Conservation (phyloP, 2,888 invertebrate species). For the Agonopterix arenella region DNA sequence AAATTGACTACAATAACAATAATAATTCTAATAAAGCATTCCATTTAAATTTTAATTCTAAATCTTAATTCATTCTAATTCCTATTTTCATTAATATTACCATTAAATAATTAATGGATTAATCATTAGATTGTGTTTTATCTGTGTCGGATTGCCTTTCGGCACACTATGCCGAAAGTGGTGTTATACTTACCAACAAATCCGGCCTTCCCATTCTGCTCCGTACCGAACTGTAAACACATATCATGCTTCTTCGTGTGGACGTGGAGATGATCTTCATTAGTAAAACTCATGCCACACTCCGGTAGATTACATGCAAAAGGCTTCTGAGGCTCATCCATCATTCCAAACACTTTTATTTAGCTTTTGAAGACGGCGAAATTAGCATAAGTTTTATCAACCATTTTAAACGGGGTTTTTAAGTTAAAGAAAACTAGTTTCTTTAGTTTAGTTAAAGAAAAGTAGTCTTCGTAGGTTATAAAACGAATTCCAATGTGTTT, state of each 20-base stretch:
- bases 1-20: too few species aligned
- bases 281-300: constrained; percentile 87
- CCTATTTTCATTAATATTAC: too few species aligned
- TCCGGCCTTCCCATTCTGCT: constrained; percentile 67
- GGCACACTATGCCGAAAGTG: too few species aligned
- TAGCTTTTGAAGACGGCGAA: too few species aligned
- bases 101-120: too few species aligned
- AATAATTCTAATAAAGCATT: too few species aligned
- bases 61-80: too few species aligned
- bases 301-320: constrained; percentile 82
- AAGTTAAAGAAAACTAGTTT: background rate
- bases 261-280: constrained; percentile 87
- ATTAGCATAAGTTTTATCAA: background rate
- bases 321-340: constrained; percentile 80
- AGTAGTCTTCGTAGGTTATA: background rate
- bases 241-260: constrained; percentile 91
- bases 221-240: constrained; percentile 83
- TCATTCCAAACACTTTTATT: constrained; percentile 13
- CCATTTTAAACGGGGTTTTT: background rate
- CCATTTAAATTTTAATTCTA: too few species aligned
- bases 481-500: too few species aligned
- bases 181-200: constrained; percentile 79
- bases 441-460: background rate
- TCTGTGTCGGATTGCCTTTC: too few species aligned
- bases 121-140: too few species aligned